These are phyloP conservation scores for Drosophila rufa DNA, from an alignment of 1,140 invertebrate species.

Conservation along the genomic window DNA sequence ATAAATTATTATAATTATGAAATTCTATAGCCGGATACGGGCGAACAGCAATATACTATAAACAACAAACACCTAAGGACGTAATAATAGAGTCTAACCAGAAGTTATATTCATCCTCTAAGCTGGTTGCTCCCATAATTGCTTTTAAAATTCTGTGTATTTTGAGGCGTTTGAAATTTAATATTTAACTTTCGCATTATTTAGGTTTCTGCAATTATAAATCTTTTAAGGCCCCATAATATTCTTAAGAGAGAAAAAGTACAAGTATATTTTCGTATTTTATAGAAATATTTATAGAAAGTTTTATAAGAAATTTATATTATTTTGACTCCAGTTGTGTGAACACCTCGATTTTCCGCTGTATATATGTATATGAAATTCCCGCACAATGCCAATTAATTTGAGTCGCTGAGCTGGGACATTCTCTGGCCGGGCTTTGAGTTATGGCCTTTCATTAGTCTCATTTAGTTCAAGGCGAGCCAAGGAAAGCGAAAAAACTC, in stretches of 20 bases:
- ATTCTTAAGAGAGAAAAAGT: background rate
- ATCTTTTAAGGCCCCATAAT: background rate
- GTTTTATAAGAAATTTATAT: too few relatives aligned
- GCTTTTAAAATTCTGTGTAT: background rate
- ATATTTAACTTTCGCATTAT: background rate
- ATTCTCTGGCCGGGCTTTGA: constrained; percentile 32
- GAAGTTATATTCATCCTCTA: constrained; percentile 3
- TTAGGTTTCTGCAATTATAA: background rate
- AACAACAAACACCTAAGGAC: constrained; percentile 20
- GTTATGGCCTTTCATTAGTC: constrained; percentile 55
- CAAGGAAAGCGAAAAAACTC: too few relatives aligned
- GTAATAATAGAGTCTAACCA: constrained; percentile 8
- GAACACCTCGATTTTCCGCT: constrained; percentile 9
- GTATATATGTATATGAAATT: constrained; percentile 38
- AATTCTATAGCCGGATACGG: constrained; percentile 54
- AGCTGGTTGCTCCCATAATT: background rate
- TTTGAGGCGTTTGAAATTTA: background rate
- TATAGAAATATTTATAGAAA: background rate
- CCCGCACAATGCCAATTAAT: constrained; percentile 57
- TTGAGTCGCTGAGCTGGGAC: constrained; percentile 48
- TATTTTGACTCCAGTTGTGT: background rate
- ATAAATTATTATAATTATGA: constrained; percentile 82
- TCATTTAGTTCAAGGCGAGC: constrained; percentile 33
- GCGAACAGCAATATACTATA: constrained; percentile 4
- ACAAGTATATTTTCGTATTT: background rate